Base-by-base conservation (phyloP, 2,888 invertebrate species). In the Drepanosiphum platanoidis region DNA sequence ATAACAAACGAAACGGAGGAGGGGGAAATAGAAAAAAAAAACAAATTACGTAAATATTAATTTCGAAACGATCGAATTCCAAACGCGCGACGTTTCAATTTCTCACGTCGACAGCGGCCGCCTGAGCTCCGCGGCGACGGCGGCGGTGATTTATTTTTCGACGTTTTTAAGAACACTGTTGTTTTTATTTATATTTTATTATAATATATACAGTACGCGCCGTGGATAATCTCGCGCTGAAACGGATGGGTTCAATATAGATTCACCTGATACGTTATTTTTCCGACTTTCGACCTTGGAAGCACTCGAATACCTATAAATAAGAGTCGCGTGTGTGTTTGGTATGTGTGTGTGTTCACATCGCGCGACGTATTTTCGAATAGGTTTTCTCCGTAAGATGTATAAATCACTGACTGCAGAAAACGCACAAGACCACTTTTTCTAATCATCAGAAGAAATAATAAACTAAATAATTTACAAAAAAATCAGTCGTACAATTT, bases 1-100 rank as follows among this genome's bases (percentile, higher is more conserved):
- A 27, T 61, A 61, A 61, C 46, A 27, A 64, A 30, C 13, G 32
- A 74, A n/a, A 11, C 71, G 27, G 42, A 15, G 1, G n/a, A 42
- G 42, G 15, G 1, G n/a, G 30, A 13, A 34, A 52, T 52, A n/a
- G 34, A 74, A 2, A 13, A 52, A 34, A n/a, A 52, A 15, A 75
- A 74, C 74, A 32, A 74, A 74, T 52, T 32, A 74, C 34, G 32
- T 52, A 74, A 52, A 75, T 75, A 74, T 58, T 58, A 52, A 34
- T 75, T 58, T 75, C 7, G 15, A 75, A 75, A 58, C 75, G 52
- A 58, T 75, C n/a, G 75, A 13, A 58, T 34, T 58, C n/a, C 15
- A 52, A 52, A 58, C 32, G 18, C 11, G 0, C 13, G 7, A 36
- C 11, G 58, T 34, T 34, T 36, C 27, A 18, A 61, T 61, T 77